Conservation (phyloP, 2,113 vertebrate genomes). For the Brevimyrus niger region DNA sequence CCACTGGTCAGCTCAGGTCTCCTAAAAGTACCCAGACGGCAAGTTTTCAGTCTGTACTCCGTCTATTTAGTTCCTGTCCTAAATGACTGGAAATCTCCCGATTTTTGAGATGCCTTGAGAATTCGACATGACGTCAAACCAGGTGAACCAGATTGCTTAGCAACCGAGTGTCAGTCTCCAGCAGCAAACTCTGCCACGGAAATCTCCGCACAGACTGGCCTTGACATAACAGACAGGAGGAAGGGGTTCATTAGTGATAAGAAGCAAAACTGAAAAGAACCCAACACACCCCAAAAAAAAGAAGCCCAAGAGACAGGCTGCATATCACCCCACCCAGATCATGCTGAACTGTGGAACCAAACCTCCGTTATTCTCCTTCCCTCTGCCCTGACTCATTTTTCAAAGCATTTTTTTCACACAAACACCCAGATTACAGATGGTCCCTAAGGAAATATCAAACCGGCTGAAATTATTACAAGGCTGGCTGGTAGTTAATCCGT, state of each 20-base stretch:
- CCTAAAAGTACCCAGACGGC: neutral
- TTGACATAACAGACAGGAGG: neutral
- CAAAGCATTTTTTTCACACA: neutral
- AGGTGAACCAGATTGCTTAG: conserved; percentile 13
- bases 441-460: conserved; percentile 2
- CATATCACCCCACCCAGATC: neutral
- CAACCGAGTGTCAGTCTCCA: neutral
- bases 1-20: neutral
- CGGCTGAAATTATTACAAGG: neutral
- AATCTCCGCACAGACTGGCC: neutral
- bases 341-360: neutral
- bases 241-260: neutral
- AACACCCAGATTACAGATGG: conserved; percentile 5
- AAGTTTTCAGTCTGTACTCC: neutral
- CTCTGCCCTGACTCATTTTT: neutral
- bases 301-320: neutral
- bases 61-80: neutral
- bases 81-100: neutral
- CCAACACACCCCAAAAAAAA: neutral
- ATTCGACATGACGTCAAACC: neutral
- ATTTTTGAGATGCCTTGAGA: neutral
- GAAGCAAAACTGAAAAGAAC: neutral
- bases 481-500: neutral
- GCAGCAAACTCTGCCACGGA: neutral
- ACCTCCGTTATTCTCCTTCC: neutral